A percentile compares a stretch with the other conserved stretches of the same genome.
Conservation (phyloP, 2,113 vertebrate species). For the Piaya cayana region DNA sequence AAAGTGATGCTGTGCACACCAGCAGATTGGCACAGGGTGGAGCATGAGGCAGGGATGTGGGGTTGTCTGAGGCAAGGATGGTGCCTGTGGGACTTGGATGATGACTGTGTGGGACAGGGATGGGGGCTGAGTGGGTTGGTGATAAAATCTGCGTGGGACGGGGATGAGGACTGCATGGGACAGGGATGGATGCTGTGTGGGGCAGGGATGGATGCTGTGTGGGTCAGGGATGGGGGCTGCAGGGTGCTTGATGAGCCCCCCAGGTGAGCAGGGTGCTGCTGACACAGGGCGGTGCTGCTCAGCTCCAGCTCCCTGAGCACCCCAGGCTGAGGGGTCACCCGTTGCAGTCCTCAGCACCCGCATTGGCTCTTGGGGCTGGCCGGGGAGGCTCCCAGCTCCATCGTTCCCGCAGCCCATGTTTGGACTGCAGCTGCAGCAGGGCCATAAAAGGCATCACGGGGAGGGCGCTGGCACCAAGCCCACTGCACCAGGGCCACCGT, state of each 20-base stretch:
- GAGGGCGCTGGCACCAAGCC: not conserved
- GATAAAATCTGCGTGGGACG: no score
- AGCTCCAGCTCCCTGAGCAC: accelerated
- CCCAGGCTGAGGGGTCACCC: not conserved
- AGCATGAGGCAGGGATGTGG: not conserved
- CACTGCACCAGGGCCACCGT: not conserved
- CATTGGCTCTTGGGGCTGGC: no score
- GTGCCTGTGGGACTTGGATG: not conserved
- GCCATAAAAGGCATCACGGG: conserved; percentile 67
- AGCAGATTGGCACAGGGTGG: not conserved
- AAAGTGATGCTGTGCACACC: not conserved
- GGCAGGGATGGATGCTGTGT: not conserved
- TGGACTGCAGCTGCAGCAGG: conserved; percentile 15
- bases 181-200: accelerated
- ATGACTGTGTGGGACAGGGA: no score
- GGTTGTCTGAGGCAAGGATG: not conserved
- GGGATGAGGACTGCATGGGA: accelerated
- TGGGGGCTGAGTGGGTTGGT: not conserved
- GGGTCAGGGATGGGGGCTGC: not conserved
- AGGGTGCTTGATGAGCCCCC: not conserved
- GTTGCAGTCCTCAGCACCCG: no score
- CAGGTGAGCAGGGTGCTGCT: accelerated
- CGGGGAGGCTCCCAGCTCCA: not conserved
- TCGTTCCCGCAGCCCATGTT: conserved; percentile 13
- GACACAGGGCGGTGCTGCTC: accelerated